A percentile compares a stretch with the other conserved stretches of the same genome.
These are phyloP conservation scores for Omphaloscelis lunosa DNA, from an alignment of 2,888 invertebrate genomes.

Conservation along the genomic window DNA sequence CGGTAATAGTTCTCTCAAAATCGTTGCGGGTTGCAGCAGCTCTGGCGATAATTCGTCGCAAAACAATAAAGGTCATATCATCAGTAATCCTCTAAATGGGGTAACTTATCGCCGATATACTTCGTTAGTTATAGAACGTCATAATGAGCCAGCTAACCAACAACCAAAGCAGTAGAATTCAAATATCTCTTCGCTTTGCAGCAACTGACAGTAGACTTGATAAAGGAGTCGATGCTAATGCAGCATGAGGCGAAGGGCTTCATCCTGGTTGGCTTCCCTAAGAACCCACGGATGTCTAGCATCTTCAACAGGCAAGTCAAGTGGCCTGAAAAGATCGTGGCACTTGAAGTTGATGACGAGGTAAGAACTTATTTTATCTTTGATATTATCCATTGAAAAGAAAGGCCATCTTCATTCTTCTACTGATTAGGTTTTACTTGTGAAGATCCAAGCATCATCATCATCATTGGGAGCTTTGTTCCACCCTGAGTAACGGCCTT, in stretches of 20 bases:
- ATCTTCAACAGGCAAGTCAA: conserved; percentile 88
- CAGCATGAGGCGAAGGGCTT: conserved; percentile 88
- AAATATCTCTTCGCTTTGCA: conserved; percentile 67
- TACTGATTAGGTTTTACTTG: neutral
- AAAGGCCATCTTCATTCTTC: neutral
- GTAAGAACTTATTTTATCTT: conserved; percentile 63
- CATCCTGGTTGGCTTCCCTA: conserved; percentile 91
- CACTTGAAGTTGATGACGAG: conserved; percentile 86
- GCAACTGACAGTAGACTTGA: conserved; percentile 89
- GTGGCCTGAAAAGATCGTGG: conserved; percentile 88
- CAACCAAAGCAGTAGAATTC: neutral
- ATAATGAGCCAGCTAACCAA: neutral
- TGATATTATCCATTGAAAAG: too few relatives aligned
- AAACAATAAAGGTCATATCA: neutral
- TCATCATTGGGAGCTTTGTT: neutral
- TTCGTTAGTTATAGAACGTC: neutral
- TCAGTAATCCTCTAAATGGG: neutral
- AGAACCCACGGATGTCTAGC: conserved; percentile 87
- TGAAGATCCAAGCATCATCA: too few relatives aligned
- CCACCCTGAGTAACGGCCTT: neutral
- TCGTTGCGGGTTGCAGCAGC: neutral
- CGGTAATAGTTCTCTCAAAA: neutral
- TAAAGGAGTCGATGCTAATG: conserved; percentile 90
- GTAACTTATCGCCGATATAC: neutral
- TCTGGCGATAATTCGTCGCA: neutral